A percentile compares a stretch with the other conserved stretches of the same genome.
These are phyloP conservation scores for Luscinia megarhynchos DNA, from an alignment of 2,797 vertebrate genomes.

Conservation along the genomic window DNA sequence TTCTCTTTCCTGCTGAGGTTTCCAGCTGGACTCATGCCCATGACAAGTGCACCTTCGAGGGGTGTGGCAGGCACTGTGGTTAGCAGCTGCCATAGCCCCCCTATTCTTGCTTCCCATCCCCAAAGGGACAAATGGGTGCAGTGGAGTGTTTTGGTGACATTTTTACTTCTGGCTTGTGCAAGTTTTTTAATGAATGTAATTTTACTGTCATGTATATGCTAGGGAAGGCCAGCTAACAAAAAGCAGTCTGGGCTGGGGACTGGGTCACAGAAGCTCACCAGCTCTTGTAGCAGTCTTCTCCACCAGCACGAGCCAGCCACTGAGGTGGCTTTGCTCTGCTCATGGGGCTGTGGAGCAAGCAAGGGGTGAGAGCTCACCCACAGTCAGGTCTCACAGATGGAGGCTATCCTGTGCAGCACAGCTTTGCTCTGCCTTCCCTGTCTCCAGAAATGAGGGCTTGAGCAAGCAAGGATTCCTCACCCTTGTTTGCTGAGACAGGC, in stretches of 20 bases:
- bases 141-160: neutral
- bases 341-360: neutral
- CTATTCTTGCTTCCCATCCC: neutral
- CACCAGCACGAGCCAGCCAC: neutral
- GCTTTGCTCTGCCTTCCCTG: neutral
- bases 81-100: neutral
- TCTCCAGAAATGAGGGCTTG: neutral
- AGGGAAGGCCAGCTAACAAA: neutral
- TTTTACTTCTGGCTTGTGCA: neutral
- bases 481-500: neutral
- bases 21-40: neutral
- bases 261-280: neutral
- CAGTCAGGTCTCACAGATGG: neutral
- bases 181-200: neutral
- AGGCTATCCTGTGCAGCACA: neutral
- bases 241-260: neutral
- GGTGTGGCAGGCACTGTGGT: fast-evolving
- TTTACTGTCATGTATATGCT: fast-evolving
- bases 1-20: neutral
- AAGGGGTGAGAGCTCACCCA: neutral
- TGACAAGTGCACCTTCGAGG: neutral
- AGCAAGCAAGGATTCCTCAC: neutral
- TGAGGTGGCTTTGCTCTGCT: neutral
- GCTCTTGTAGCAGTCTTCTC: neutral
- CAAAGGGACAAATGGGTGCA: neutral